Base-by-base conservation (phyloP, 2,113 vertebrate genomes). In the Dicaeum eximium region DNA sequence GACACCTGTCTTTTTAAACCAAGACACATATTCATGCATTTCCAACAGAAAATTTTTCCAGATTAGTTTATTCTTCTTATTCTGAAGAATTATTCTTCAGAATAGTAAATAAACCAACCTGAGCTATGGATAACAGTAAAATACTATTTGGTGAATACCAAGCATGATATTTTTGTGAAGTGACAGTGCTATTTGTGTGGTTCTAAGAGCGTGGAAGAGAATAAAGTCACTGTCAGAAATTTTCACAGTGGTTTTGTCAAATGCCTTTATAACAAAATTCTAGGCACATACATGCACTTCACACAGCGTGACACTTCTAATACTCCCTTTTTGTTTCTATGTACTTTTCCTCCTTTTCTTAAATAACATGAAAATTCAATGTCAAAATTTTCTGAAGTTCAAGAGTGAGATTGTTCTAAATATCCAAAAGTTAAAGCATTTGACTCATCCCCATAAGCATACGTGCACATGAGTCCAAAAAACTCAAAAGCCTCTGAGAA, bases 401-500 rank as follows among this genome's bases (percentile, higher is more conserved):
- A 80, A 77, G 47, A 86, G 24, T 31, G 42, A 90, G 58, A 58
- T 30, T 70, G 30, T 77, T 86, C 75, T 80, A 86, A 88, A 85
- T 81, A 89, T 79, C 86, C 70, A 89, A 65, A 89, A 91, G 48
- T 81, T 79, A 74, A 18, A 86, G 69, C n/a, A 71, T 87, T 93
- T 96, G 95, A 50, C 73, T 95, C 65, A 94, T 60, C 30, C 53
- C 40, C 53, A 35, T 53, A 72, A 81, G 38, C 73, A 93, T 94
- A 92, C 93, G 86, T 88, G 69, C 80, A 92, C 86, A 78, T 62
- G 44, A 84, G 54, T 72, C 66, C 60, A 74, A 94, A 86, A 94
- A 81, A 11, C 24, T 71, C 37, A 51, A 48, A 90, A 91, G 6
- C 35, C 17, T 60, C 40, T 54, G 44, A 86, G 90, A 82, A 85